Percentiles rank a stretch among this genome's conserved stretches.
These are phyloP conservation scores for Stomorhina lunata DNA, from an alignment of 2,888 invertebrate species.

Conservation along the genomic window DNA sequence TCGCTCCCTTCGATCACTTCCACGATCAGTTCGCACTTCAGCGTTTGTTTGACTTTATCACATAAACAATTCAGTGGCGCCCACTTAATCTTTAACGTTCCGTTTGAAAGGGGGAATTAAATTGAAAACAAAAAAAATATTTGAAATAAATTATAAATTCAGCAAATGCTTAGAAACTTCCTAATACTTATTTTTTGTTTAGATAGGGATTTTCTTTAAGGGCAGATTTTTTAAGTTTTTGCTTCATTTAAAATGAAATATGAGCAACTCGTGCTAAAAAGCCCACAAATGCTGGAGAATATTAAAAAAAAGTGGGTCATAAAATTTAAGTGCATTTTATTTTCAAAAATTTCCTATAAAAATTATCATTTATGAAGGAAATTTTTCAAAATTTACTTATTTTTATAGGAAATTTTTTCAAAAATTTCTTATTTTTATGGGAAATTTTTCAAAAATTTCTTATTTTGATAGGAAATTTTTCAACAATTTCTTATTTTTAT, in stretches of 20 bases:
- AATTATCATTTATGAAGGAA: too few species aligned
- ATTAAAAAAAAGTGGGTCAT: conserved; percentile 17
- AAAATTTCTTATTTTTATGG: too few species aligned
- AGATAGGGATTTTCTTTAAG: too few species aligned
- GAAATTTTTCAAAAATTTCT: too few species aligned
- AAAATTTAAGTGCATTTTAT: conserved; percentile 9
- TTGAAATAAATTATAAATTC: neutral
- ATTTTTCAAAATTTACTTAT: too few species aligned
- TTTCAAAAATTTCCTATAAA: too few species aligned
- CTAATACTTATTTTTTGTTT: neutral
- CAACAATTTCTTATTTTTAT: too few species aligned
- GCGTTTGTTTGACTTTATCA: neutral
- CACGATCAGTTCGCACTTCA: conserved; percentile 3
- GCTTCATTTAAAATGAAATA: conserved; percentile 19
- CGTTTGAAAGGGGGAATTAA: too few species aligned
- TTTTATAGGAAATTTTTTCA: too few species aligned
- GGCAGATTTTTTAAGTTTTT: too few species aligned
- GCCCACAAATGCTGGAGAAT: neutral
- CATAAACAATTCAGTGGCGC: conserved; percentile 51
- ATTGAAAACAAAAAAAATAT: neutral
- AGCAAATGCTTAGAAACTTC: neutral
- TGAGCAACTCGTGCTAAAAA: conserved; percentile 27
- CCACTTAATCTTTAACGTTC: conserved; percentile 35
- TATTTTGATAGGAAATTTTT: too few species aligned
- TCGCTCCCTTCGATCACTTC: neutral